Evolutionary conservation across 2,888 invertebrate genomes (phyloP).

Genomic region (Sphecodes monilicornis): DNA sequence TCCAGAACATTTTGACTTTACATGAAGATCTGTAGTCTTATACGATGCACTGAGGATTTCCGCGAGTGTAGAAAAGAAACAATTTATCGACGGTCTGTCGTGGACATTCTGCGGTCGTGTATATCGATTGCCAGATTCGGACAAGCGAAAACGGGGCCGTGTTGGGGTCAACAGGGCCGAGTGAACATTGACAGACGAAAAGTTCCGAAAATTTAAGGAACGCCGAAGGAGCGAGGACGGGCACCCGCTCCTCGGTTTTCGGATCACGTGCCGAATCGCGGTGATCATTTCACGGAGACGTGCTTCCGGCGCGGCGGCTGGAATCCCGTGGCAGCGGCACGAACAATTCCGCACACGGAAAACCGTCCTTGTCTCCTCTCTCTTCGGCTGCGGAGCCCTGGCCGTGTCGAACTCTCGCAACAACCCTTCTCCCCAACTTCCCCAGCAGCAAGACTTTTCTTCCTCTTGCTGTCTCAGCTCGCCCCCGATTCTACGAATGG

Average conservation of each 20-base stretch:
- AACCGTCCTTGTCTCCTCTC: conserved; percentile 25
- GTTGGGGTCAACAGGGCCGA: conserved; percentile 39
- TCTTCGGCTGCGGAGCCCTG: conserved; percentile 28
- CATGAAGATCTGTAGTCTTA: background rate
- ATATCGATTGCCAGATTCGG: conserved; percentile 1
- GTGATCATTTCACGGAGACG: conserved; percentile 71
- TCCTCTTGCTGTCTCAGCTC: conserved; percentile 7
- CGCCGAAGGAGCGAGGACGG: conserved; percentile 29
- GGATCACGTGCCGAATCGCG: conserved; percentile 72
- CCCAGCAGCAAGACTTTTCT: conserved; percentile 27
- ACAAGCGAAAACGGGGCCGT: background rate
- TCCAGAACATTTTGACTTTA: background rate
- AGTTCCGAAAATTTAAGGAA: conserved; percentile 61
- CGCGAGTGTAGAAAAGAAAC: background rate
- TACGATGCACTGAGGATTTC: background rate
- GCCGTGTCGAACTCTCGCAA: conserved; percentile 42
- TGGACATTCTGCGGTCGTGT: conserved; percentile 1
- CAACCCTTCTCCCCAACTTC: conserved; percentile 26
- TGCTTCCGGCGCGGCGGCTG: conserved; percentile 57
- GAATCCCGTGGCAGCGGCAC: conserved; percentile 39
- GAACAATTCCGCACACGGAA: conserved; percentile 61
- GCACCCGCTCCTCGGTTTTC: conserved; percentile 43
- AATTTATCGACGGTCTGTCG: conserved; percentile 3
- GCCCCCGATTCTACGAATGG: conserved; percentile 31
- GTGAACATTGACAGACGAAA: conserved; percentile 52